Evolutionary conservation across 2,113 vertebrate species (phyloP), one percentile per base, ranked within the genome.

Genomic region (Pelobates fuscus): DNA sequence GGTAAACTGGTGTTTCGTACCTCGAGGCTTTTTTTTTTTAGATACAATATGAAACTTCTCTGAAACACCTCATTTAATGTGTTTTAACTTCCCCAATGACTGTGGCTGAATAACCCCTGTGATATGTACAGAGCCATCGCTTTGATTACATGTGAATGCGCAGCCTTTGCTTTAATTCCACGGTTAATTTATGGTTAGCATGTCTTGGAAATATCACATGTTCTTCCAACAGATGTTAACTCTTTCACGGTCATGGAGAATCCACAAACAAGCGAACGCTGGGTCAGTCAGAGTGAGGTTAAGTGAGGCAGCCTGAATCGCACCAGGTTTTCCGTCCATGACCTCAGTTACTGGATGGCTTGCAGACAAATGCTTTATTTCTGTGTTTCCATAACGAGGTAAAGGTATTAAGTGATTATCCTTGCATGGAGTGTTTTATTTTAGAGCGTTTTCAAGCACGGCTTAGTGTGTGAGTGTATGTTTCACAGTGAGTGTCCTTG

Each of bases 61-160:
- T 60, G 17, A 32, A 29, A 62, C 26, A 21, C 43, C 20, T 24
- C 41, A 15, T 27, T 25, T 20, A 30, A 49, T 25, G 5, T 8
- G 57, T 62, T 62, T 64, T 64, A 54, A 32, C 60, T 64, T 18
- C 2, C 8, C n/a, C 17, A 44, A 55, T 37, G 60, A 37, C 24
- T 37, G 32, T 37, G 70, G 32, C 46, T 64, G 54, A 64, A 64
- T 64, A 41, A 25, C 46, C 60, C 12, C 54, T 44, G 41, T 73
- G 26, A 54, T 54, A 37, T 20, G 27, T 11, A 8, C 14, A 15
- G 26, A 64, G 62, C 37, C 43, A 64, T 63, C 21, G 26, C 46
- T 64, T 73, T 73, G 70, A 73, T 73, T 73, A 41, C n/a, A n/a
- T n/a, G n/a, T n/a, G 21, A 37, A 55, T 64, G 70, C 46, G 44